Conservation (phyloP, 2,797 vertebrate genomes). For the Xyrichtys novacula region DNA sequence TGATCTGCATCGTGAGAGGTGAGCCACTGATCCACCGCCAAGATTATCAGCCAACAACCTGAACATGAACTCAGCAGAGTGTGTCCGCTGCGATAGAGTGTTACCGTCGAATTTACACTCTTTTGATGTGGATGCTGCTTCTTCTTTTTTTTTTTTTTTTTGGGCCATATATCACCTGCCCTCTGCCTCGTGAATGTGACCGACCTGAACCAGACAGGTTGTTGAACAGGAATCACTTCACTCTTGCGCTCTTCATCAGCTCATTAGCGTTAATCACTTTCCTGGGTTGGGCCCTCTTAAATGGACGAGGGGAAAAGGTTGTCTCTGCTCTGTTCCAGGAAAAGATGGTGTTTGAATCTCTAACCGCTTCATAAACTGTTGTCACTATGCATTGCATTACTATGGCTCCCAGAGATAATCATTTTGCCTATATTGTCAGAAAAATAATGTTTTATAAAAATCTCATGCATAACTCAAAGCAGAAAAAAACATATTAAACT, state of each 20-base stretch:
- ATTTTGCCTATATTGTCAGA: slow-evolving; percentile 6
- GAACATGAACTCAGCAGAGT: slow-evolving; percentile 1
- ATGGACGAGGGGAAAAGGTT: slow-evolving; percentile 31
- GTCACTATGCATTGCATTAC: slow-evolving; percentile 8
- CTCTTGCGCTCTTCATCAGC: slow-evolving; percentile 38
- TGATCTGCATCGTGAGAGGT: slow-evolving; percentile 98
- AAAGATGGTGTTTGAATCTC: neutral
- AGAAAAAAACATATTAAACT: slow-evolving; percentile 17
- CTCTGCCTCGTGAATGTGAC: slow-evolving; percentile 25
- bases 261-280: slow-evolving; percentile 47
- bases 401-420: slow-evolving; percentile 19
- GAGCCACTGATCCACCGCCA: slow-evolving; percentile 59
- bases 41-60: slow-evolving; percentile 25
- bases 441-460: slow-evolving; percentile 1
- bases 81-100: slow-evolving; percentile 7
- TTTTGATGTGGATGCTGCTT: neutral
- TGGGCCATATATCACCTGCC: slow-evolving; percentile 20
- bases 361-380: slow-evolving; percentile 5
- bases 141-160: neutral
- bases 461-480: neutral
- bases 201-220: slow-evolving; percentile 23
- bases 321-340: neutral
- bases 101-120: slow-evolving; percentile 7
- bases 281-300: slow-evolving; percentile 28
- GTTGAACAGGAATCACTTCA: slow-evolving; percentile 43